Conservation (phyloP, 2,797 vertebrate species). For the Sebastes minor region DNA sequence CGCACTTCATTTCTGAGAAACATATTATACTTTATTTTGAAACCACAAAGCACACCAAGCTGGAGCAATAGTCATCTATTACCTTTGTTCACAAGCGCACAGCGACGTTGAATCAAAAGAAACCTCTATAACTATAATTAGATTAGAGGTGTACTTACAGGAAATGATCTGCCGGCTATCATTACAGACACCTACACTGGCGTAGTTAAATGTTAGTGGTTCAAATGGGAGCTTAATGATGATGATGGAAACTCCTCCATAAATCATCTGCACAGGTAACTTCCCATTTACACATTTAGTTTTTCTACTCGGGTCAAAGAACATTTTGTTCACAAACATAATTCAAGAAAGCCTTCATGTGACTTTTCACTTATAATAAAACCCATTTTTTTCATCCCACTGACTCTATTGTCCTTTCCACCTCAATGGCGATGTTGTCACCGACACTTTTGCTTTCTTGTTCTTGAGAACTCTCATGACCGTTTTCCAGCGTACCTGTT, state of each 20-base stretch:
- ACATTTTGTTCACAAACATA: not conserved
- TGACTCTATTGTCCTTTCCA: constrained; percentile 3
- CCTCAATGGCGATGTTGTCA: not conserved
- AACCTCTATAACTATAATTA: not conserved
- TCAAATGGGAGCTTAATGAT: not conserved
- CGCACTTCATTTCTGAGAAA: not conserved
- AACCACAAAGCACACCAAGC: constrained; percentile 2
- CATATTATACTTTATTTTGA: not conserved
- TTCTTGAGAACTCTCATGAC: constrained; percentile 26
- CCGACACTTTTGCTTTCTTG: not conserved
- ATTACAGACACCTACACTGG: not conserved
- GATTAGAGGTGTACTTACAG: not conserved
- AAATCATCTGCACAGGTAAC: constrained; percentile 7
- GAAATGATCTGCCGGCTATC: not conserved
- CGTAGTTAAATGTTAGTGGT: not conserved
- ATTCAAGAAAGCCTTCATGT: not conserved
- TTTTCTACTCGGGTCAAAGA: not conserved
- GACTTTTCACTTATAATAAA: not conserved
- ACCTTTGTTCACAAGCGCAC: not conserved
- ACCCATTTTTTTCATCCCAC: not conserved
- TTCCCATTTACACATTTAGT: not conserved
- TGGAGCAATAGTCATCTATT: constrained; percentile 20
- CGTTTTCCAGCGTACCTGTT: constrained; percentile 19
- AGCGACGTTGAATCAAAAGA: not conserved
- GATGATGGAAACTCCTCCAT: constrained; percentile 26